A percentile compares a stretch with the other conserved stretches of the same genome.
phyloP scores from a whole-genome alignment of 2,888 invertebrate genomes.

The Herminia tarsipennalis region DNA sequence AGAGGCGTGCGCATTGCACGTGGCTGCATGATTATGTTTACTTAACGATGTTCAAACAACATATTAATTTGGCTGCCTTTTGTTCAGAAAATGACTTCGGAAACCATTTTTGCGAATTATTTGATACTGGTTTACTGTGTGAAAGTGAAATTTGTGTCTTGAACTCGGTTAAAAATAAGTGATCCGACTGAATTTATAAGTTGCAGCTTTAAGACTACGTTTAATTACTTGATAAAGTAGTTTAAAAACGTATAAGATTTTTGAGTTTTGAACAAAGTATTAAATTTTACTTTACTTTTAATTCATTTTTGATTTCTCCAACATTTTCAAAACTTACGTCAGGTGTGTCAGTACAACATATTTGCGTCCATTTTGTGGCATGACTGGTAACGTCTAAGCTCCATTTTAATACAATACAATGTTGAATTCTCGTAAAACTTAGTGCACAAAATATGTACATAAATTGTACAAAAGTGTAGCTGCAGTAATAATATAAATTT shows the following conservation, averaged over 20 bases:
- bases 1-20: constrained; percentile 72
- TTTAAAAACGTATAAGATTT: too few relatives aligned
- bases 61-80: constrained; percentile 82
- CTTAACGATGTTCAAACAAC: constrained; percentile 83
- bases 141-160: not conserved
- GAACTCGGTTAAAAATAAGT: not conserved
- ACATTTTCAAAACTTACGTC: too few relatives aligned
- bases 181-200: too few relatives aligned
- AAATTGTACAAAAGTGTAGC: constrained; percentile 30
- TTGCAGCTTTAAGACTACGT: too few relatives aligned
- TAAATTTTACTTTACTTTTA: too few relatives aligned
- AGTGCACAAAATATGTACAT: constrained; percentile 8
- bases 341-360: too few relatives aligned
- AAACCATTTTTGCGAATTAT: constrained; percentile 50
- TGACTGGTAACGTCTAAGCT: too few relatives aligned
- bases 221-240: too few relatives aligned
- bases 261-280: too few relatives aligned
- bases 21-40: constrained; percentile 81
- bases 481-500: constrained; percentile 49
- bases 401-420: not conserved
- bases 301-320: too few relatives aligned
- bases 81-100: constrained; percentile 77
- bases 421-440: not conserved
- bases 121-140: constrained; percentile 10
- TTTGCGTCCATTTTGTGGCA: too few relatives aligned